Evolutionary conservation across 2,797 vertebrate species (phyloP).

Genomic region (Gadopsis marmoratus): DNA sequence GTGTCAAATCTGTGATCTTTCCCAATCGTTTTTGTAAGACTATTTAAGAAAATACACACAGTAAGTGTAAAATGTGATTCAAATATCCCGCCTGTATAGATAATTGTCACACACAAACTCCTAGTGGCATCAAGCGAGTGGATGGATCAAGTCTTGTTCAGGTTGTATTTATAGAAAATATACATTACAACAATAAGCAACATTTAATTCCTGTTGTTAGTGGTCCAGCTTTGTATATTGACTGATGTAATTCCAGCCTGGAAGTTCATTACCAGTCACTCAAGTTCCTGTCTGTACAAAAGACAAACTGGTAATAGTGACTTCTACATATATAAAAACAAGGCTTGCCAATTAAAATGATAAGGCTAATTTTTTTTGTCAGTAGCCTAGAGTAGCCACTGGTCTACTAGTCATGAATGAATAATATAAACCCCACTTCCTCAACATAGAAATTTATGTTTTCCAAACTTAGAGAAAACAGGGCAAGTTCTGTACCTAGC

Average conservation of each 20-base stretch:
- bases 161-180: background rate
- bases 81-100: background rate
- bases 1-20: background rate
- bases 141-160: background rate
- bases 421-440: background rate
- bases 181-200: background rate
- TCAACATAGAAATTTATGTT: background rate
- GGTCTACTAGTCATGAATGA: background rate
- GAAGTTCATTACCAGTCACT: background rate
- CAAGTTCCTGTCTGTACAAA: slow-evolving; percentile 1
- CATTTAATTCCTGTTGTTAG: background rate
- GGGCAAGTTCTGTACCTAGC: slow-evolving; percentile 85
- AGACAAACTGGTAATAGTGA: background rate
- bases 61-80: background rate
- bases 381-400: background rate
- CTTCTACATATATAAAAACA: background rate
- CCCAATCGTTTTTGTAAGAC: background rate
- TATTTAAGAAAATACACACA: background rate
- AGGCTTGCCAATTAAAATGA: background rate
- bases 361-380: background rate
- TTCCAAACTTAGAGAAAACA: background rate
- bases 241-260: background rate
- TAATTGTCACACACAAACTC: background rate
- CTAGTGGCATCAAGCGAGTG: background rate
- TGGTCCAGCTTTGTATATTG: background rate